Base-by-base conservation (phyloP, 35 echinoderm and acorn worm species). In the Acanthaster planci region DNA sequence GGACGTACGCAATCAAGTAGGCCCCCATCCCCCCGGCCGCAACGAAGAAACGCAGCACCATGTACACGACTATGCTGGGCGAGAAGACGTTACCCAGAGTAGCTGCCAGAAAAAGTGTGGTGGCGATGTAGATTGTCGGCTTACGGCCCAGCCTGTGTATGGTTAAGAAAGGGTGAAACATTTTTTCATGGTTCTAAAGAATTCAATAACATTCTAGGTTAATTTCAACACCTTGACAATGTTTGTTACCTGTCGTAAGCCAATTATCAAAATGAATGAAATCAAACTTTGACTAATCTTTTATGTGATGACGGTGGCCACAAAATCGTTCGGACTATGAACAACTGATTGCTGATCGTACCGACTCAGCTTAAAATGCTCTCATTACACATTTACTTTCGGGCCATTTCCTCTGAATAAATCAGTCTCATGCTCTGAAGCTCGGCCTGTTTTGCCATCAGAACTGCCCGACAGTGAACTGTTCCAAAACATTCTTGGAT, bases 1-100 rank as follows among this genome's bases (percentile, higher is more conserved):
- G 38, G 21, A 57, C 53, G 40, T 68, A 85, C 10, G 83, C 83
- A 0, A 60, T 16, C 19, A 85, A 17, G 44, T 68, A 85, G 22
- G 67, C 29, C n/a, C 83, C 83, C 17, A 85, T 8, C 16, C 29
- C 47, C 2, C 53, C 83, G 10, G 83, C 83, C 34, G 55, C 83
- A 8, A 85, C 59, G 19, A 85, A 76, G 60, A 85, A 76, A 27
- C 83, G 3, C 27, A 85, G 64, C 37, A 85, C 18, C 19, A 76
- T 77, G 67, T 60, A 85, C 30, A 40, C 39, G 23, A 29, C 10
- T 6, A 85, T 40, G 35, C 35, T 85, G 37, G 83, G 83, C 17
- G 83, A 57, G 15, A 85, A 85, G 2, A 60, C 60, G 12, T 42
- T 72, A 17, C 39, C 83, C 50, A 85, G 27, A 76, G 55, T 40